Evolutionary conservation across 2,888 invertebrate species (phyloP), one percentile per base, ranked within the genome.

Genomic region (Sericinus montela): DNA sequence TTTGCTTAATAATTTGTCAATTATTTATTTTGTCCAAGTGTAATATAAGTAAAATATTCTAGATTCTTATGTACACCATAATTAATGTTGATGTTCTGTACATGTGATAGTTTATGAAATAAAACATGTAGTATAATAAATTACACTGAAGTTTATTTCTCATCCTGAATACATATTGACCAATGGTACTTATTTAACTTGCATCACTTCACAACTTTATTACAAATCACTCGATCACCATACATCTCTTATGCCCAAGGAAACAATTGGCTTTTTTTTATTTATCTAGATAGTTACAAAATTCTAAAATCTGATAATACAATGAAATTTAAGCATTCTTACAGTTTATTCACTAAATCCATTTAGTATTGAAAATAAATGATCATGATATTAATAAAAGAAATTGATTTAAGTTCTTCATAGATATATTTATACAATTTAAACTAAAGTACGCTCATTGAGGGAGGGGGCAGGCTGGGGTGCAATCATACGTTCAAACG

Each of bases 121-220:
- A 62, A 75, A 72, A 72, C 63, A 63, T 63, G 15, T 43, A 64
- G 65, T 67, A 68, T 85, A 85, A 86, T 89, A 89, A 89, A 88
- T 89, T 87, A 89, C 89, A 89, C 84, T 87, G 87, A 87, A 87
- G 80, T 89, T 88, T 88, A 85, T 87, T 84, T 84, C 75, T 82
- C 80, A 81, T 82, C 73, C 74, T 79, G 86, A 86, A 84, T 86
- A 89, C 84, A 87, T 82, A 85, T 82, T 74, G 80, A 80, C 75
- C 76, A 72, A 76, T 73, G 72, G 75, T 72, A 72, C 71, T 78
- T 72, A 76, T 62, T 65, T 66, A 66, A 67, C 63, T 74, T 69
- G 67, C 75, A 71, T 77, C 75, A 76, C 65, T 73, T 77, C 80
- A 81, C 76, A 78, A 82, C 79, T 80, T 75, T 74, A 73, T 76